These are phyloP conservation scores for Limnephilus auricula DNA, from an alignment of 2,888 invertebrate genomes.

Conservation along the genomic window DNA sequence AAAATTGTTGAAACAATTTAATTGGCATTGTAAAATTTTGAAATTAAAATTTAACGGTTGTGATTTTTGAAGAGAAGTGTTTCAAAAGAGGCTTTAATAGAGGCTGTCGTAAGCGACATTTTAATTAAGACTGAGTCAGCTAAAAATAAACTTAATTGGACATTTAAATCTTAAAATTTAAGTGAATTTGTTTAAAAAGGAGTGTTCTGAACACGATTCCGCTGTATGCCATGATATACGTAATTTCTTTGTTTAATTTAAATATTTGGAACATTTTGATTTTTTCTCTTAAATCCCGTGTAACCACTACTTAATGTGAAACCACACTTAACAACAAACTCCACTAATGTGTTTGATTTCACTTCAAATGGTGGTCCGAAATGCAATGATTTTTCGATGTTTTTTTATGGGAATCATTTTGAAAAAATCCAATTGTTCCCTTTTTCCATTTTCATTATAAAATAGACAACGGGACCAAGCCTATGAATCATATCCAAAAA, in stretches of 20 bases:
- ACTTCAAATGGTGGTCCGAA: background rate
- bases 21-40: constrained; percentile 30
- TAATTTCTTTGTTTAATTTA: constrained; percentile 28
- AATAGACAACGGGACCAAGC: constrained; percentile 63
- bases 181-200: constrained; percentile 7
- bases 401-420: background rate
- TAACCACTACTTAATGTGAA: background rate
- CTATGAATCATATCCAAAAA: constrained; percentile 65
- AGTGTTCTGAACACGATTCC: constrained; percentile 30
- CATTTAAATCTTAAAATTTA: constrained; percentile 41
- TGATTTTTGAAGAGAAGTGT: constrained; percentile 46
- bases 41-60: constrained; percentile 48
- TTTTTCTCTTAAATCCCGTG: background rate
- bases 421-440: constrained; percentile 32
- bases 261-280: constrained; percentile 29
- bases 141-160: constrained; percentile 35
- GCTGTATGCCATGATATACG: constrained; percentile 51
- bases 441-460: constrained; percentile 44
- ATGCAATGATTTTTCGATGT: background rate
- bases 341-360: background rate
- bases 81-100: constrained; percentile 39
- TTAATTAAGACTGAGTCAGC: constrained; percentile 49
- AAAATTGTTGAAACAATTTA: constrained; percentile 23
- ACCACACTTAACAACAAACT: background rate
- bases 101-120: constrained; percentile 49